Base-by-base conservation (phyloP, 2,113 vertebrate species). In the Chelonoidis abingdonii region DNA sequence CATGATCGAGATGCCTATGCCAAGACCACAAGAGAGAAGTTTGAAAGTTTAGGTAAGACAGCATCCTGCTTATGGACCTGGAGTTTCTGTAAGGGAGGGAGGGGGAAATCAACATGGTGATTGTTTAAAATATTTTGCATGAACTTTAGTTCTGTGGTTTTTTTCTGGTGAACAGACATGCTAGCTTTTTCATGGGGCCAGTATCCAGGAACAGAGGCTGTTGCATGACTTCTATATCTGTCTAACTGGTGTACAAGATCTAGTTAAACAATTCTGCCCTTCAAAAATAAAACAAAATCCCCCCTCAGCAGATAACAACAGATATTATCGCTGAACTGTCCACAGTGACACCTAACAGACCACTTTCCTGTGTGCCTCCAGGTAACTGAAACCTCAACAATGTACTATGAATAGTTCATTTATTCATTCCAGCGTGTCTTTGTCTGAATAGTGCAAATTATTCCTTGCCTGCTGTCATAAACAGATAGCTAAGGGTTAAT, bases 1-100 rank as follows among this genome's bases (percentile, higher is more conserved):
- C 98, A 99, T 76, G 98, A 99, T 95, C 97, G 97, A 80, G 98
- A 98, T 9, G 89, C 90, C 11, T 99, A 99, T 93, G 97, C 98
- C 35, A 98, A 97, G 80, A 98, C 94, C 0, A 99, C 98, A 53
- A 97, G 98, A 88, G 94, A 98, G 94, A 98, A 98, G 97, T 98
- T 99, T 22, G 97, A 95, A 83, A 98, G 97, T 88, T 86, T 99
- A 93, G 99, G 99, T 99, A 93, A 72, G 98, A 85, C 65, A 1
- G 69, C 35, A 27, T 53, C 11, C 24, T 13, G 22, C 49, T 62
- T 6, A 38, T 31, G 41, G 49, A 38, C 35, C 41, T 79, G 22
- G 11, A 38, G 21, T 1, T 8, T 14, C 38, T 4, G 2, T 12
- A 52, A 52, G 49, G 1, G 38, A 3, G 29, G 49, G 0, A 24